Evolutionary conservation across 2,888 invertebrate species (phyloP).

Genomic region (Nineta flava): DNA sequence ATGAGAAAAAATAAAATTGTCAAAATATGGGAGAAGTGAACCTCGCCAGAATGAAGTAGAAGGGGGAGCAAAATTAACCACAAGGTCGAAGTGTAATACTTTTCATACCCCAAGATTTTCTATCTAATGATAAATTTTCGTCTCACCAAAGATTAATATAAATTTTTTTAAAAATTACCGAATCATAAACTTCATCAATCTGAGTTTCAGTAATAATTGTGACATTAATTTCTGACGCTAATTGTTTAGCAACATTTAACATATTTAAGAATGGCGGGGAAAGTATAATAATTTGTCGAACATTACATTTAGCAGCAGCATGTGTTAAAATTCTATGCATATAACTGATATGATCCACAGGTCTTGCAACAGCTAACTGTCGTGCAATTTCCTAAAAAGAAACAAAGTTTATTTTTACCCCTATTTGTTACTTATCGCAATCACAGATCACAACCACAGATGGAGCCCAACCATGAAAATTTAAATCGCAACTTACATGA

Average conservation of each 20-base stretch:
- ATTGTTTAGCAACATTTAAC: slow-evolving; percentile 20
- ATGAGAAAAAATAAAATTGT: no score
- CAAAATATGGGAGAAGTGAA: no score
- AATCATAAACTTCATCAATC: slow-evolving; percentile 6
- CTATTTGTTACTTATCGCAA: no score
- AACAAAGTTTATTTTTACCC: not conserved
- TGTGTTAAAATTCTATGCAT: slow-evolving; percentile 38
- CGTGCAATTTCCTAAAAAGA: slow-evolving; percentile 36
- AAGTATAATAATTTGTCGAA: slow-evolving; percentile 36
- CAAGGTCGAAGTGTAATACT: no score
- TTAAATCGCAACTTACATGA: slow-evolving; percentile 28
- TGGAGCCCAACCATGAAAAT: not conserved
- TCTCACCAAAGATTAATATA: no score
- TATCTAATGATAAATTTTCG: no score
- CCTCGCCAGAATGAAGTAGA: no score
- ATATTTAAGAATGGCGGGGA: slow-evolving; percentile 32
- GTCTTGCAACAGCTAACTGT: slow-evolving; percentile 40
- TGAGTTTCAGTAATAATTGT: slow-evolving; percentile 19
- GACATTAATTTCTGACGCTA: slow-evolving; percentile 20
- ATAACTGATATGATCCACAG: slow-evolving; percentile 44
- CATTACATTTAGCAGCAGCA: slow-evolving; percentile 31
- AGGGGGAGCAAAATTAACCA: no score
- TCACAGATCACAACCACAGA: no score
- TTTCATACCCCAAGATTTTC: no score
- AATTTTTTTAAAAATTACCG: not conserved